Conservation (phyloP, 2,888 invertebrate genomes). For the Pachliopta kotzebuea region DNA sequence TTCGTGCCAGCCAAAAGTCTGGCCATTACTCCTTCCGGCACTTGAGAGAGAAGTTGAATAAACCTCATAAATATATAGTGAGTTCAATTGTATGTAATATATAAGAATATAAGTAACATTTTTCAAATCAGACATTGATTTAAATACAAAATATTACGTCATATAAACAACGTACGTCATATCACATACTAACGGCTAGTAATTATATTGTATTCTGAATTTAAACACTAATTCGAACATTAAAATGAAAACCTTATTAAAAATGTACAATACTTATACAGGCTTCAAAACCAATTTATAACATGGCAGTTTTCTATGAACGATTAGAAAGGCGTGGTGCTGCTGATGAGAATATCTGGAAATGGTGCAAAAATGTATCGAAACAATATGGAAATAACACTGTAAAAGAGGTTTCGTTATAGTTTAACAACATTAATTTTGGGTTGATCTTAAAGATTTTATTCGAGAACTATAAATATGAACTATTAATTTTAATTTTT, state of each 20-base stretch:
- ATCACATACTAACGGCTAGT: no score
- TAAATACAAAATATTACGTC: no score
- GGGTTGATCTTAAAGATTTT: not conserved
- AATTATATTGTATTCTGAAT: no score
- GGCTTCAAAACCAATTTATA: slow-evolving; percentile 50
- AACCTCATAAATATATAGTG: slow-evolving; percentile 30
- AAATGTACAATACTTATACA: no score
- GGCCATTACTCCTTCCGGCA: slow-evolving; percentile 45
- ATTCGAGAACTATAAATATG: not conserved
- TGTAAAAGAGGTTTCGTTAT: slow-evolving; percentile 23
- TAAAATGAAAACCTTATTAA: no score
- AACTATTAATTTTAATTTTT: slow-evolving; percentile 7
- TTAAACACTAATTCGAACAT: no score
- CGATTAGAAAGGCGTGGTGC: slow-evolving; percentile 60
- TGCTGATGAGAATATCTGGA: slow-evolving; percentile 59
- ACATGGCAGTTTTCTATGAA: slow-evolving; percentile 52
- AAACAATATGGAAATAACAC: slow-evolving; percentile 35
- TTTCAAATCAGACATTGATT: not conserved
- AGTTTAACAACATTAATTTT: no score
- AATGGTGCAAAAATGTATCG: slow-evolving; percentile 56
- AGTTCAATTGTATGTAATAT: not conserved
- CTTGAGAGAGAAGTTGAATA: slow-evolving; percentile 42
- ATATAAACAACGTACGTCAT: no score
- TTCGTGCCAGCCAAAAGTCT: slow-evolving; percentile 49
- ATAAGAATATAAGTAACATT: not conserved